phyloP scores from a whole-genome alignment of 2,113 vertebrate species.

The Microtus ochrogaster region DNA sequence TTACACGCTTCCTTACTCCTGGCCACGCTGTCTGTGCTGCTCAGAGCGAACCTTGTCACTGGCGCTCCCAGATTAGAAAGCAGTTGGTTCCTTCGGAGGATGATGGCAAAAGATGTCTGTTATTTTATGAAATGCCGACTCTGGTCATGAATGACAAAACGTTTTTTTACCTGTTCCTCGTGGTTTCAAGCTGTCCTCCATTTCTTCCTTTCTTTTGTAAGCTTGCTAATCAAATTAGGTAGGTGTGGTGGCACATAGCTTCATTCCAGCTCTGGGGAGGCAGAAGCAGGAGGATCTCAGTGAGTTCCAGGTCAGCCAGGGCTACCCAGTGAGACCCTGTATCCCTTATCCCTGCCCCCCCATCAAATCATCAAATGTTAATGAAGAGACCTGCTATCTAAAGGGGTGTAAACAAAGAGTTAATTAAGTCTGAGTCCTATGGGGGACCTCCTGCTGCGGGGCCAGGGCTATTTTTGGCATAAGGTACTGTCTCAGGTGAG shows the following conservation, averaged over 20 bases:
- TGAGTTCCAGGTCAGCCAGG: not conserved
- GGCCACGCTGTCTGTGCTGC: not conserved
- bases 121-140: constrained; percentile 58
- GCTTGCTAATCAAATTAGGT: not conserved
- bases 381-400: not conserved
- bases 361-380: not conserved
- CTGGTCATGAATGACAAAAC: constrained; percentile 29
- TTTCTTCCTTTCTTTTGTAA: constrained; percentile 43
- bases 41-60: not conserved
- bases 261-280: not conserved
- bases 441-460: not conserved
- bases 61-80: constrained; percentile 21
- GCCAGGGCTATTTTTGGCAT: not conserved
- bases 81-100: constrained; percentile 10
- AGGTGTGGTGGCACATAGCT: not conserved
- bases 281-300: not conserved
- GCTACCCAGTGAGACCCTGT: not conserved
- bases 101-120: constrained; percentile 46
- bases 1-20: not conserved
- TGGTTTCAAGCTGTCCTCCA: not conserved
- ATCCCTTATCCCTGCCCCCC: not conserved
- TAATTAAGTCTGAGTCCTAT: not conserved
- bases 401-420: not conserved
- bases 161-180: constrained; percentile 9
- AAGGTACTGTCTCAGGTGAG: not conserved